Conservation (phyloP, 92 coral and sea anemone genomes). For the Heteractis magnifica region DNA sequence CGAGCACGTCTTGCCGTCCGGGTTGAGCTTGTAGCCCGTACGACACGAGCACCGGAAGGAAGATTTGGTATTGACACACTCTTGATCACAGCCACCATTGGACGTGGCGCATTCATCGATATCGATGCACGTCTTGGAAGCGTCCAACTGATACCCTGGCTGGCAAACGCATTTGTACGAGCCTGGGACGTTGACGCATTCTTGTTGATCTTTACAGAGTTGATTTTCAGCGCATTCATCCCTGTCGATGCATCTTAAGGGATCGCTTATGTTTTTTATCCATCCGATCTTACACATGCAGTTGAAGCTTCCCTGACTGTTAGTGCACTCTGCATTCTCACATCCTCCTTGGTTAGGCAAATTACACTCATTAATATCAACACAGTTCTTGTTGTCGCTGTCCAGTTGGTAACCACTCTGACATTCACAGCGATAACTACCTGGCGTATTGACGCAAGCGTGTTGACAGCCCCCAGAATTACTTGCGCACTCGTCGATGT, state of each 20-base stretch:
- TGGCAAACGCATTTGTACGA: constrained; percentile 57
- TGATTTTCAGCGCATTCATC: constrained; percentile 56
- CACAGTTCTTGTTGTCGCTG: constrained; percentile 43
- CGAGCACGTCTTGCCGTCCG: constrained; percentile 42
- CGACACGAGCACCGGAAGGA: constrained; percentile 60
- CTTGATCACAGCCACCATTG: constrained; percentile 62
- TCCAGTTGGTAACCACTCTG: constrained; percentile 49
- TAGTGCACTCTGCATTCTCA: constrained; percentile 41
- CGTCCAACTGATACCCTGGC: constrained; percentile 42
- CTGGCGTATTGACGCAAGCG: constrained; percentile 53
- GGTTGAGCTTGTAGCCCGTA: constrained; percentile 42
- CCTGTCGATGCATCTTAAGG: constrained; percentile 44
- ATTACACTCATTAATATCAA: constrained; percentile 74
- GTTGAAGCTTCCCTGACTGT: constrained; percentile 43
- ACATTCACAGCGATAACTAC: constrained; percentile 61
- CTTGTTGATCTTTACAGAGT: constrained; percentile 31
- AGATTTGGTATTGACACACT: constrained; percentile 61
- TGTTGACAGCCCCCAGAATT: constrained; percentile 66
- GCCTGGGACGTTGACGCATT: constrained; percentile 54
- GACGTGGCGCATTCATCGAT: constrained; percentile 70
- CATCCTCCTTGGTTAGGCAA: constrained; percentile 34
- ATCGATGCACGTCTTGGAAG: constrained; percentile 55
- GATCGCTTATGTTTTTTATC: constrained; percentile 5
- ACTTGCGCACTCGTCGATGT: constrained; percentile 61
- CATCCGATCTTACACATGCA: constrained; percentile 43